phyloP scores from a whole-genome alignment of 2,113 vertebrate genomes.

The Laticauda colubrina region DNA sequence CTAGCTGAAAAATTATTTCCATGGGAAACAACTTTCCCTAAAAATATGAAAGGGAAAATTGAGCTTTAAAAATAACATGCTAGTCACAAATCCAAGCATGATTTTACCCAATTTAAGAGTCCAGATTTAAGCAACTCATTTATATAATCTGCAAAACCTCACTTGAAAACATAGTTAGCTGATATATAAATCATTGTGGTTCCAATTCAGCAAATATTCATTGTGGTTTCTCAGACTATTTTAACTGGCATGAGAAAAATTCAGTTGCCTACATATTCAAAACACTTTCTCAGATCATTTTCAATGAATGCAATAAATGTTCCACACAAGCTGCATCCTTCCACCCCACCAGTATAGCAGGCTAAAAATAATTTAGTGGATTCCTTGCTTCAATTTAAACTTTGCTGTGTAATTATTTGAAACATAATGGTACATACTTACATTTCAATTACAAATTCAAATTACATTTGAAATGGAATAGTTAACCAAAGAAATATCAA shows the following conservation, averaged over 20 bases:
- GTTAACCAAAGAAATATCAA: background rate
- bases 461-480: background rate
- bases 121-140: slow-evolving; percentile 17
- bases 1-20: slow-evolving; percentile 56
- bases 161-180: slow-evolving; percentile 36
- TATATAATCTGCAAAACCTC: slow-evolving; percentile 34
- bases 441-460: background rate
- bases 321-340: slow-evolving; percentile 2
- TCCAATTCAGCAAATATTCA: slow-evolving; percentile 14
- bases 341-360: background rate
- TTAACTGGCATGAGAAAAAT: background rate
- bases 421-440: background rate
- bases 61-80: slow-evolving; percentile 44
- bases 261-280: slow-evolving; percentile 3
- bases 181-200: slow-evolving; percentile 20
- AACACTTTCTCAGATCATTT: slow-evolving; percentile 28
- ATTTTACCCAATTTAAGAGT: slow-evolving; percentile 1
- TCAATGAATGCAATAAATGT: slow-evolving; percentile 13
- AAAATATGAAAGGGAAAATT: slow-evolving; percentile 39
- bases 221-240: slow-evolving; percentile 25
- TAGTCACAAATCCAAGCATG: slow-evolving; percentile 32
- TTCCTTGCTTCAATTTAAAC: slow-evolving; percentile 15
- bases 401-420: background rate
- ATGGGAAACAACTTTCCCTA: slow-evolving; percentile 58
- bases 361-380: background rate